Evolutionary conservation across 2,113 vertebrate species (phyloP), one percentile per base, ranked within the genome.

Genomic region (Setophaga coronata): DNA sequence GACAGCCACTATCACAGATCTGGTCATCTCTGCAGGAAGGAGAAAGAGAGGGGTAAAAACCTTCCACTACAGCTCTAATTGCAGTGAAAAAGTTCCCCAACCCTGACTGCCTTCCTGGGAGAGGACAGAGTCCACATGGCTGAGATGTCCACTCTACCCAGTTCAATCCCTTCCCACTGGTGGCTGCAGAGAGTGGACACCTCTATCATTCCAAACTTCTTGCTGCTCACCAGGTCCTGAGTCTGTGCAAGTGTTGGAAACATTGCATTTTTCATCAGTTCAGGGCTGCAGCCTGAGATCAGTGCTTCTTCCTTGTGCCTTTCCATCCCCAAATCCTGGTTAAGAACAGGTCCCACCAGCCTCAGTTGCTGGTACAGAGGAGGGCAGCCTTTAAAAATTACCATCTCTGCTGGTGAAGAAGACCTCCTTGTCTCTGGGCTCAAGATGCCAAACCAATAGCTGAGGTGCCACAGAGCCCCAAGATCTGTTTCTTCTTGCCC

Each of bases 251-350:
- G 14, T 3, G 0, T 2, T 86, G 54, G 21, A 72, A 80, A 65
- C 0, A 0, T 1, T 45, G 14, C 43, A 18, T 40, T 80, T 90
- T 83, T 47, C 21, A 24, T 70, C 65, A 74, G 6, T 58, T 87
- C 31, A 36, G 31, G 34, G 16, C 15, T 80, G n/a, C 31, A 56
- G 4, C 26, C 48, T 53, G n/a, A 82, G 31, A 9, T 58, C n/a
- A 69, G 14, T 28, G 10, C 43, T 85, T 42, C 70, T 67, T 82
- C 25, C 29, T 85, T 43, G n/a, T 31, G 26, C 50, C 28, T 82
- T 88, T 67, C 54, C 6, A 1, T 45, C 34, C 21, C 40, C 2
- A 1, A 54, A 13, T 23, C 0, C 0, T 36, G 34, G n/a, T 61
- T 76, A 43, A 1, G 0, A 20, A 21, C 25, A 36, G 40, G 8